These are phyloP conservation scores for Clostera curtula DNA, from an alignment of 2,888 invertebrate species.

Conservation along the genomic window DNA sequence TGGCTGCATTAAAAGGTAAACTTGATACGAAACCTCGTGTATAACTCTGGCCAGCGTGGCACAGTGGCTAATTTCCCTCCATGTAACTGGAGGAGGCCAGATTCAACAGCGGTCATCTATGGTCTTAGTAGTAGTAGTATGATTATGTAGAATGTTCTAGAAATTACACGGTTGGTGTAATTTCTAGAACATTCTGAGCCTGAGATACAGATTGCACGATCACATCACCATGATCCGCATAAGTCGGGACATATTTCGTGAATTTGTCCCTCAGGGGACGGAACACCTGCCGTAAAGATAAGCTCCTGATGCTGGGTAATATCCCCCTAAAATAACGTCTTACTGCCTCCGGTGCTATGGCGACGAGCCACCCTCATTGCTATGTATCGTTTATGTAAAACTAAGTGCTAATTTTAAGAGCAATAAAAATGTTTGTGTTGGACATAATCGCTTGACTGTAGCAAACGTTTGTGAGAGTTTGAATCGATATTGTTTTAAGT, in stretches of 20 bases:
- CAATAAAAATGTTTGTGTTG: constrained; percentile 2
- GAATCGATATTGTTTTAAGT: no score
- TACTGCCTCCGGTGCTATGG: constrained; percentile 69
- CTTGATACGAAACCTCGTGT: no score
- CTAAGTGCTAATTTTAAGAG: constrained; percentile 20
- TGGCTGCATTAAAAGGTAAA: no score
- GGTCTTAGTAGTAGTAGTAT: no score
- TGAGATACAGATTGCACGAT: constrained; percentile 24
- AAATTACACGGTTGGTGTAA: no score
- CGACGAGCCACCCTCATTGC: constrained; percentile 43
- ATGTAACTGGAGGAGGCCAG: no score
- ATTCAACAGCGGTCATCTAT: no score
- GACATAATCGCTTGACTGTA: no score
- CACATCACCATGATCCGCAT: constrained; percentile 56
- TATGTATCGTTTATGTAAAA: constrained; percentile 39
- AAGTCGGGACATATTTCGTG: constrained; percentile 67
- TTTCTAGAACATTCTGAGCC: constrained; percentile 12
- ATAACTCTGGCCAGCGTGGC: no score
- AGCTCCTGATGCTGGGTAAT: constrained; percentile 68
- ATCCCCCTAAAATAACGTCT: constrained; percentile 74
- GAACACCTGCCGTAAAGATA: constrained; percentile 75
- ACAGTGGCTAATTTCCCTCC: no score
- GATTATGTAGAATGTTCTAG: no score
- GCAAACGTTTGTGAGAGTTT: no score
- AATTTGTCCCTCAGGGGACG: constrained; percentile 58